Base-by-base conservation (phyloP, 1,140 invertebrate genomes). In the Saccostrea glomerata region DNA sequence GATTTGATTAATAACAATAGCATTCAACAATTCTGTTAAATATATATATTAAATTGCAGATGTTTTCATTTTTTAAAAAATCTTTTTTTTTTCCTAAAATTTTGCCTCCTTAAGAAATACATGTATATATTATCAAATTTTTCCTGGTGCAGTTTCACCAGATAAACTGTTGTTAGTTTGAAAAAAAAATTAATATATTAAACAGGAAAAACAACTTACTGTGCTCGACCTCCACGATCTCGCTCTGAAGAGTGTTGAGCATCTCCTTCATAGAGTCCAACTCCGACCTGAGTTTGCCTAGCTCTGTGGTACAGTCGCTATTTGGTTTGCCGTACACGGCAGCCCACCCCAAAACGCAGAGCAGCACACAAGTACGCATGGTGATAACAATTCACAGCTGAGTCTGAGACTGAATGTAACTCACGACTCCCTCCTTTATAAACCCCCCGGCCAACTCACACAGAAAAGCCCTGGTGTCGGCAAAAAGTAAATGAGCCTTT, bases 401-500 rank as follows among this genome's bases (percentile, higher is more conserved):
- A 77, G 70, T 77, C 70, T 77, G 70, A 77, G 70, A 77, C 70
- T 77, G 70, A 36, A 12, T 11, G 25, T 17, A 15, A 11, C 70
- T 25, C 25, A 25, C 12, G 12, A 30, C 25, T 25, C 70, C 7
- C 25, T 23, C 25, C 25, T 25, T 77, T 77, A 77, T 77, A 77
- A 77, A 77, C 70, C 70, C 70, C 70, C 70, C 23, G 58, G 70
- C 25, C 70, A 15, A 11, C 23, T 12, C 13, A 11, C 23, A 77
- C 66, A 30, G 66, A 30, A 77, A 77, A 36, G 25, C 70, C 23
- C 70, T 36, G 70, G 25, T 77, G 70, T 77, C 70, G 70, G 70
- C 70, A 77, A 77, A 77, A 77, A 77, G 25, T 77, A 77, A 77
- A 77, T 77, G 70, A 77, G 70, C 25, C 70, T 77, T 77, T 77